A percentile compares a stretch with the other conserved stretches of the same genome.
phyloP scores from a whole-genome alignment of 2,888 invertebrate species.

The Eremobia ochroleuca region DNA sequence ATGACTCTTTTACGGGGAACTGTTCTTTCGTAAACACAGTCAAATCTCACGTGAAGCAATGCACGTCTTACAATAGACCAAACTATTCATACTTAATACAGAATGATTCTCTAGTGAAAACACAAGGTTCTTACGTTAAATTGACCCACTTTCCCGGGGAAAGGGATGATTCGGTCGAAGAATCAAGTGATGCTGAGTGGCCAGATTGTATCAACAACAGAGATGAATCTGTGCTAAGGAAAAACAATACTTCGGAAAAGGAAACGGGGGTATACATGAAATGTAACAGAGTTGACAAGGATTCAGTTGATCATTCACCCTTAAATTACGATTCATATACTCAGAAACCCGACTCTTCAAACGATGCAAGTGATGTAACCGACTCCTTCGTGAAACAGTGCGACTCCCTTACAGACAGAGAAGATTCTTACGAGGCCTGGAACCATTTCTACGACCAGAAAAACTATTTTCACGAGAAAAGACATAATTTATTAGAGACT shows the following conservation, averaged over 20 bases:
- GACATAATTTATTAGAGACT: not conserved
- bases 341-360: not conserved
- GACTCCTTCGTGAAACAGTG: not conserved
- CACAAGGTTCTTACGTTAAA: slow-evolving; percentile 22
- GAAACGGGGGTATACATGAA: not conserved
- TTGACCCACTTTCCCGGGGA: not conserved
- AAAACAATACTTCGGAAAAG: not conserved
- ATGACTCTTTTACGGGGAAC: not conserved
- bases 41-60: not conserved
- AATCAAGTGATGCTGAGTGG: not conserved
- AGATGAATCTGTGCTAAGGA: not conserved
- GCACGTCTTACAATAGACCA: slow-evolving; percentile 8
- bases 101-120: not conserved
- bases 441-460: not conserved
- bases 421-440: not conserved
- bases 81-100: slow-evolving; percentile 14
- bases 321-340: slow-evolving; percentile 1
- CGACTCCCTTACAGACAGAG: not conserved
- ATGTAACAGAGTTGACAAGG: not conserved
- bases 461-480: slow-evolving; percentile 5
- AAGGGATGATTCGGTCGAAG: not conserved
- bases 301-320: not conserved
- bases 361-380: not conserved
- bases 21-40: not conserved
- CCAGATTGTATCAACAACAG: not conserved